Percentiles rank a stretch among this genome's conserved stretches.
These are phyloP conservation scores for Phortica variegata DNA, from an alignment of 1,140 invertebrate species.

Conservation along the genomic window DNA sequence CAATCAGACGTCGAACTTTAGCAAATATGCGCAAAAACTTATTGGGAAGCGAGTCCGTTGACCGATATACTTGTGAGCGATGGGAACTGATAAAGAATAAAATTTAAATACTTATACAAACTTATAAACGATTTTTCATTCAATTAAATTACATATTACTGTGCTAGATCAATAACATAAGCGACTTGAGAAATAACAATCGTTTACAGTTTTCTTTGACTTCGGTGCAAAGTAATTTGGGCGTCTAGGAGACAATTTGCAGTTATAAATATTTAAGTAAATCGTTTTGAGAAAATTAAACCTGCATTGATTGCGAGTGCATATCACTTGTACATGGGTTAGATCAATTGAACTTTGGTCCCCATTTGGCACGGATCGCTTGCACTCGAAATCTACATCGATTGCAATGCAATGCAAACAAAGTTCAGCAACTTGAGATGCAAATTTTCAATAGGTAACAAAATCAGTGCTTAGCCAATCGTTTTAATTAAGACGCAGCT, in stretches of 20 bases:
- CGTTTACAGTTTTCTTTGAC: conserved; percentile 11
- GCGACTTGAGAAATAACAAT: neutral
- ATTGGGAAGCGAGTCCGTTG: too few species aligned
- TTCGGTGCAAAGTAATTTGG: neutral
- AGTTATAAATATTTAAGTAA: conserved; percentile 16
- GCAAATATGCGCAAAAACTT: too few species aligned
- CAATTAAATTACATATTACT: neutral
- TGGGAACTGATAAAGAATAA: too few species aligned
- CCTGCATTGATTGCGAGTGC: too few species aligned
- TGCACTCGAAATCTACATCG: neutral
- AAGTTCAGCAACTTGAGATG: conserved; percentile 12
- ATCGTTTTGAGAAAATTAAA: too few species aligned
- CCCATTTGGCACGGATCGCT: neutral
- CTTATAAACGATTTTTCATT: neutral
- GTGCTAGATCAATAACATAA: neutral
- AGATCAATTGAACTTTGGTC: conserved; percentile 18
- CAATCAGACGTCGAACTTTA: too few species aligned
- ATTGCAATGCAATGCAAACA: conserved; percentile 23
- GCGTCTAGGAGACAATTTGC: neutral
- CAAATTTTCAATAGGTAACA: neutral
- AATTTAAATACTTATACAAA: too few species aligned
- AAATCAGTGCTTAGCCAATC: too few species aligned
- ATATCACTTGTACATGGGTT: conserved; percentile 21
- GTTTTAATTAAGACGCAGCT: too few species aligned
- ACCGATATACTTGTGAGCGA: too few species aligned